Percentiles rank a stretch among this genome's conserved stretches.
phyloP scores from a whole-genome alignment of 2,888 invertebrate genomes.

The Tricholauxania praeusta region DNA sequence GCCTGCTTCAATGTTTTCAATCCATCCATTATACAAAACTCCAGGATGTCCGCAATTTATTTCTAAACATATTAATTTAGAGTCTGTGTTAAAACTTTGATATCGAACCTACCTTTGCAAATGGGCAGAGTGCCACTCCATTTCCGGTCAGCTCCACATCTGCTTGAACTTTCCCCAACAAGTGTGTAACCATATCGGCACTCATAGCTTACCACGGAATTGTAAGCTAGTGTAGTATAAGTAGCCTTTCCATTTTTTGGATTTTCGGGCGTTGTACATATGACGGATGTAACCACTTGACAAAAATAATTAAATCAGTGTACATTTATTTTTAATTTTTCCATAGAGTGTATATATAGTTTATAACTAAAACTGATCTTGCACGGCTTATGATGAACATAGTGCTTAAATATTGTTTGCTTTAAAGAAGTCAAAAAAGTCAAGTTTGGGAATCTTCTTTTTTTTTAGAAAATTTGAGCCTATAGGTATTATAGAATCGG shows the following conservation, averaged over 20 bases:
- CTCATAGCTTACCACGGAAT: conserved; percentile 94
- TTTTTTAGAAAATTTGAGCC: too few species aligned
- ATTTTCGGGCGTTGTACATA: conserved; percentile 92
- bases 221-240: conserved; percentile 93
- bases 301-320: too few species aligned
- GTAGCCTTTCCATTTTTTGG: conserved; percentile 94
- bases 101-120: conserved; percentile 82
- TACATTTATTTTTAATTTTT: too few species aligned
- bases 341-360: too few species aligned
- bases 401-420: not conserved
- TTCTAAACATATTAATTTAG: conserved; percentile 72
- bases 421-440: not conserved
- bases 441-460: not conserved
- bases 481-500: too few species aligned
- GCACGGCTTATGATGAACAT: too few species aligned
- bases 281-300: conserved; percentile 89
- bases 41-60: conserved; percentile 97
- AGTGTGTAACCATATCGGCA: conserved; percentile 95
- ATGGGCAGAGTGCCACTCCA: conserved; percentile 94
- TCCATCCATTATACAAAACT: conserved; percentile 94
- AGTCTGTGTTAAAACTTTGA: not conserved
- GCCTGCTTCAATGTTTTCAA: conserved; percentile 89
- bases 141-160: conserved; percentile 93
- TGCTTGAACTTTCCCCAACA: conserved; percentile 88
- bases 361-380: too few species aligned